Conservation (phyloP, 2,113 vertebrate species). For the Ginglymostoma cirratum region DNA sequence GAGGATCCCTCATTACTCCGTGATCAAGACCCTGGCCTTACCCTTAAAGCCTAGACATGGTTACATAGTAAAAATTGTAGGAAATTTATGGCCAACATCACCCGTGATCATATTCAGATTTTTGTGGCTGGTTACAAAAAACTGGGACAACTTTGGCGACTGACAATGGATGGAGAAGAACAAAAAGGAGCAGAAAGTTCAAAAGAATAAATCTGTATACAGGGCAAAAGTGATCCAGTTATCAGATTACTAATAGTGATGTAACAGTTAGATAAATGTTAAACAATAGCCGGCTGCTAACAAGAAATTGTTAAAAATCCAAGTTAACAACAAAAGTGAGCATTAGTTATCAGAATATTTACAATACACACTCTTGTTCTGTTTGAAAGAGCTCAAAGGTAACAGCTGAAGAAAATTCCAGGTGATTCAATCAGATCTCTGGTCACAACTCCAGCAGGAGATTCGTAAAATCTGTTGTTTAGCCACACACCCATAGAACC, state of each 20-base stretch:
- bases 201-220: neutral
- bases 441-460: neutral
- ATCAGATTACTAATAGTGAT: neutral
- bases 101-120: neutral
- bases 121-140: neutral
- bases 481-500: too few species aligned
- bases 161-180: neutral
- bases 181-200: neutral
- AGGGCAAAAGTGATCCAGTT: neutral
- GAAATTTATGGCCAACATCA: neutral
- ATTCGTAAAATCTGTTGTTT: neutral
- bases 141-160: neutral
- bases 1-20: neutral
- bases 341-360: neutral
- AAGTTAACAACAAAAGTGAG: neutral
- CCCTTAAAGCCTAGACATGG: too few species aligned
- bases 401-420: neutral
- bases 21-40: neutral
- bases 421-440: neutral
- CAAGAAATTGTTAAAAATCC: neutral
- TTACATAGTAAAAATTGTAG: neutral
- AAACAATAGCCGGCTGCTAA: neutral
- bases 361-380: neutral
- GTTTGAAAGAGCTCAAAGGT: neutral
- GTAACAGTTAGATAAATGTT: neutral